Base-by-base conservation (phyloP, 2,113 vertebrate genomes). In the Hemibagrus wyckioides region DNA sequence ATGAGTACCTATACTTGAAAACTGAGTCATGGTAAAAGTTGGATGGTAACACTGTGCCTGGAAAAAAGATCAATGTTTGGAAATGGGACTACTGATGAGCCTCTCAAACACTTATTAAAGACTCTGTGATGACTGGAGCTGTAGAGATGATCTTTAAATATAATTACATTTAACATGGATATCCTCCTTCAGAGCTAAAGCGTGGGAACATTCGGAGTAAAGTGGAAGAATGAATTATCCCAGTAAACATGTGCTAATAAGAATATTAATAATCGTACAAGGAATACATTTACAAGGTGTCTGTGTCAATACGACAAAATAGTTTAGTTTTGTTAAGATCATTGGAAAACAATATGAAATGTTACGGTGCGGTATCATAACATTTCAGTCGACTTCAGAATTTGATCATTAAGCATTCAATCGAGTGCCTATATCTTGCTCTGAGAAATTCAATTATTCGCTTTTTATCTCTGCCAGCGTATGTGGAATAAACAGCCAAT, bases 1-100 rank as follows among this genome's bases (percentile, higher is more conserved):
- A 59, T 7, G 28, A 54, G 25, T 71, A 61, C 44, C 84, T 15
- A 73, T 0, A 50, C 39, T 30, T 65, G 50, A 30, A 15, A 21
- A 65, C 44, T 82, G 28, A 77, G 33, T 54, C 36, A 73, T 59
- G 61, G 69, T 80, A 36, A 90, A 79, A 87, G 61, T 25, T 91
- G 88, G 88, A 91, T 91, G 91, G 87, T 91, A 92, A 92, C 90
- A 89, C 48, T 89, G 76, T 87, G 89, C 81, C 33, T 88, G 30
- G 59, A 28, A 89, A 89, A 75, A 89, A 86, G 88, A 71, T 88
- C 92, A 94, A 94, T 92, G 92, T 91, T 93, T 94, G 93, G 92
- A 94, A 69, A 90, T 84, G 92, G 91, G 59, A 80, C 83, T 48
- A 48, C 9, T 48, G 44, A 48, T 36, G n/a, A 17, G 48, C 25